Conservation (phyloP, 2,797 vertebrate genomes). For the Nyctalus aviator region DNA sequence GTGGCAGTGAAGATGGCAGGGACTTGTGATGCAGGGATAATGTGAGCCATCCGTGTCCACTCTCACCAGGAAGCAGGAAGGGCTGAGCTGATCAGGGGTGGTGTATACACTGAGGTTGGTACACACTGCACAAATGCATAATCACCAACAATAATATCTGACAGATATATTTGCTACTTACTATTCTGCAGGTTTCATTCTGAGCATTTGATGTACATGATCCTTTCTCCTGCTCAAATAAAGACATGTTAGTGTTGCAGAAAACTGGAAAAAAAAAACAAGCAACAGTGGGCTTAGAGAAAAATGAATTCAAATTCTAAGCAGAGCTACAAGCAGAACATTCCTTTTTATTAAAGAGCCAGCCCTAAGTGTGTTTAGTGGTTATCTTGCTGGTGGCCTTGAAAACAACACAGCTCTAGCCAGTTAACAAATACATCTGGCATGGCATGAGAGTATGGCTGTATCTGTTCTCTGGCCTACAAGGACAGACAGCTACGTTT, state of each 20-base stretch:
- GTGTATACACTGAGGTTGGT: background rate
- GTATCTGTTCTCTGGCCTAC: too few relatives aligned
- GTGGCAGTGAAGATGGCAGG: background rate
- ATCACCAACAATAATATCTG: background rate
- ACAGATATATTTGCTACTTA: background rate
- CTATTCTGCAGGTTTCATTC: background rate
- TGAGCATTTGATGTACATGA: background rate
- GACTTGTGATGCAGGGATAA: background rate
- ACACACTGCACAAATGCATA: background rate
- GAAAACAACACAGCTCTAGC: too few relatives aligned
- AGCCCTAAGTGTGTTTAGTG: too few relatives aligned
- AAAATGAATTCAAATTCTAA: too few relatives aligned
- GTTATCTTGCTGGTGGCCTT: too few relatives aligned
- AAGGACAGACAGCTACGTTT: too few relatives aligned
- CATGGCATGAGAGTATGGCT: too few relatives aligned
- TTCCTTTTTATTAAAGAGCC: too few relatives aligned
- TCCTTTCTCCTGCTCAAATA: background rate
- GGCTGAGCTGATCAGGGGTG: background rate
- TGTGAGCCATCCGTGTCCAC: background rate
- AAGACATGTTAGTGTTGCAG: background rate
- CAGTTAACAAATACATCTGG: too few relatives aligned
- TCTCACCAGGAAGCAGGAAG: background rate
- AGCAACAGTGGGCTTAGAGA: too few relatives aligned
- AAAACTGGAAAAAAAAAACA: too few relatives aligned
- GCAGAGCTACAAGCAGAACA: too few relatives aligned